Conservation (phyloP, 2,888 invertebrate genomes). For the Synergus umbraculus region DNA sequence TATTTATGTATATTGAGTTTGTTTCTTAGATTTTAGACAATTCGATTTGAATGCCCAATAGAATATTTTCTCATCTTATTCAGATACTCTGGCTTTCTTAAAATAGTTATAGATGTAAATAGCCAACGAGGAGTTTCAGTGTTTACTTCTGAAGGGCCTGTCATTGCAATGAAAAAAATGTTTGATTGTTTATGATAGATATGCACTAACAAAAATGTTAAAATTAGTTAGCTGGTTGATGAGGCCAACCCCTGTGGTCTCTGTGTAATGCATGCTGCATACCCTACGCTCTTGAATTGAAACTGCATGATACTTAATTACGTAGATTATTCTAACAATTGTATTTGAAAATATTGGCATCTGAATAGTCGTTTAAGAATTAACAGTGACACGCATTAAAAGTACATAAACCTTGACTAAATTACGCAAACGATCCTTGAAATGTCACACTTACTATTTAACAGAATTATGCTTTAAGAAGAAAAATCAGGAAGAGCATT, state of each 20-base stretch:
- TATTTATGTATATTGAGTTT: no score
- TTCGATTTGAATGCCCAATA: not conserved
- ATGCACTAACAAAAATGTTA: not conserved
- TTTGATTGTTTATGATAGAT: constrained; percentile 3
- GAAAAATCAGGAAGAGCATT: constrained; percentile 33
- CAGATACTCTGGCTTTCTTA: not conserved
- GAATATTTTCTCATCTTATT: not conserved
- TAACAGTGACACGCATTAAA: constrained; percentile 16
- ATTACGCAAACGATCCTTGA: constrained; percentile 17
- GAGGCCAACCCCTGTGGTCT: not conserved
- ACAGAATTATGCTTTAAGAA: constrained; percentile 1
- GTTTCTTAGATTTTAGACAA: no score
- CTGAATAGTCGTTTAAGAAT: constrained; percentile 10
- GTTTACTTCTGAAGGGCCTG: not conserved
- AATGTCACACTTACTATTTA: constrained; percentile 20
- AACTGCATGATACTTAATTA: constrained; percentile 39
- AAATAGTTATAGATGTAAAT: not conserved
- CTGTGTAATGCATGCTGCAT: constrained; percentile 19
- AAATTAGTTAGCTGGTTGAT: constrained; percentile 20
- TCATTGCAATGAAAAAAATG: constrained; percentile 42
- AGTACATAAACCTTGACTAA: constrained; percentile 31
- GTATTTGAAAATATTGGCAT: constrained; percentile 5
- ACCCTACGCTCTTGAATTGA: constrained; percentile 4
- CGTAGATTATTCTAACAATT: constrained; percentile 27
- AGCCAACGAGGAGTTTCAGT: not conserved